Evolutionary conservation across 2,113 vertebrate genomes (phyloP).

Genomic region (Beaufortia kweichowensis): DNA sequence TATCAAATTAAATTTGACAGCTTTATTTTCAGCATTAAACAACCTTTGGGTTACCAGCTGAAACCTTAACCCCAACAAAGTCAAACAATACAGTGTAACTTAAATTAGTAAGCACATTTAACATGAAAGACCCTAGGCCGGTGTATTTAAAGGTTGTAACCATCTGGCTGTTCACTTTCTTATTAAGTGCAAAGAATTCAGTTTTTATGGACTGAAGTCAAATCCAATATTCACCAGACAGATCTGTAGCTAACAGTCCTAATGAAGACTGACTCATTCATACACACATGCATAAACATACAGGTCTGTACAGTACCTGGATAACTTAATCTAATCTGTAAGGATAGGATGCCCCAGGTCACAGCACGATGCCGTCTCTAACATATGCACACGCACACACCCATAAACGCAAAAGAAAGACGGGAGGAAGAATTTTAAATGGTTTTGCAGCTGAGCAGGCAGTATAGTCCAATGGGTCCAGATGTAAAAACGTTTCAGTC

Average conservation of each 20-base stretch:
- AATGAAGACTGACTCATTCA: conserved; percentile 37
- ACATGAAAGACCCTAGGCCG: not conserved
- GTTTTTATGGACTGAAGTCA: conserved; percentile 34
- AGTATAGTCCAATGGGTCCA: conserved; percentile 68
- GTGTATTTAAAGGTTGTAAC: not conserved
- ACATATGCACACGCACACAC: conserved; percentile 24
- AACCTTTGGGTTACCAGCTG: not conserved
- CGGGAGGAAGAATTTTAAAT: conserved; percentile 29
- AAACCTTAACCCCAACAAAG: not conserved
- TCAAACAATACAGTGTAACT: not conserved
- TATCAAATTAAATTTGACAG: no score
- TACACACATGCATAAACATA: not conserved
- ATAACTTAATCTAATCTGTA: conserved; percentile 16
- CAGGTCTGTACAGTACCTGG: conserved; percentile 21
- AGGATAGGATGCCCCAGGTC: conserved; percentile 6
- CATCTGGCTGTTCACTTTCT: conserved; percentile 7
- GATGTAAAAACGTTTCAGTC: conserved; percentile 79
- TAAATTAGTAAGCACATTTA: not conserved
- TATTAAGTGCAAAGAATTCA: conserved; percentile 54
- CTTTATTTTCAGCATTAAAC: no score
- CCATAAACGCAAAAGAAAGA: conserved; percentile 6
- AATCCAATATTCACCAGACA: conserved; percentile 57
- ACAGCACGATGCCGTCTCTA: not conserved
- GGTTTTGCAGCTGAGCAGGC: conserved; percentile 63
- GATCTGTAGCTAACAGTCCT: conserved; percentile 21